Conservation (phyloP, 2,797 vertebrate species). For the Nothura maculosa region DNA sequence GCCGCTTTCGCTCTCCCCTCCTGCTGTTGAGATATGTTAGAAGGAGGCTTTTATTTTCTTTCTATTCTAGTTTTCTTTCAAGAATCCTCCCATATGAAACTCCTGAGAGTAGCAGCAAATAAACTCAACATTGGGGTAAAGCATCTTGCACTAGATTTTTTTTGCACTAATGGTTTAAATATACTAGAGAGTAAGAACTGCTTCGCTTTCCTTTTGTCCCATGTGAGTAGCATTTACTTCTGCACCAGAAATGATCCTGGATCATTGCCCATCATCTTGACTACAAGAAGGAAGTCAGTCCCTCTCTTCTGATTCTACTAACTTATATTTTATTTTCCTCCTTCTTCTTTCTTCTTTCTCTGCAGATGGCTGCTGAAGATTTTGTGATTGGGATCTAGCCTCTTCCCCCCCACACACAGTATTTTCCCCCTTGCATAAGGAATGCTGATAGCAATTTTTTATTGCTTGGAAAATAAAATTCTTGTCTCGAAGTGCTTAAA, state of each 20-base stretch:
- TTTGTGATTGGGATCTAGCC: not conserved
- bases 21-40: not conserved
- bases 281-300: not conserved
- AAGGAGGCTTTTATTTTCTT: constrained; percentile 10
- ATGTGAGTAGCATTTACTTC: not conserved
- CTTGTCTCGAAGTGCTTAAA: not conserved
- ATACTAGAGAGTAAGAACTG: not conserved
- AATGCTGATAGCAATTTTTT: not conserved
- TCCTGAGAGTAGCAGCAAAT: not conserved
- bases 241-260: not conserved
- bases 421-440: not conserved
- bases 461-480: not conserved
- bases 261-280: not conserved
- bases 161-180: not conserved
- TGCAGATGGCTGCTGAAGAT: not conserved
- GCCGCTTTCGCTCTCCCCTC: not conserved
- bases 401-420: not conserved
- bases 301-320: not conserved
- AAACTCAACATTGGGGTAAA: not conserved
- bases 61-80: not conserved
- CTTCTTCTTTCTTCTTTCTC: not conserved
- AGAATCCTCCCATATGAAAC: not conserved
- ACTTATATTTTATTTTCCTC: not conserved
- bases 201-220: not conserved
- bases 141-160: not conserved